Base-by-base conservation (phyloP, 1,140 invertebrate species). In the Saccostrea cuccullata region DNA sequence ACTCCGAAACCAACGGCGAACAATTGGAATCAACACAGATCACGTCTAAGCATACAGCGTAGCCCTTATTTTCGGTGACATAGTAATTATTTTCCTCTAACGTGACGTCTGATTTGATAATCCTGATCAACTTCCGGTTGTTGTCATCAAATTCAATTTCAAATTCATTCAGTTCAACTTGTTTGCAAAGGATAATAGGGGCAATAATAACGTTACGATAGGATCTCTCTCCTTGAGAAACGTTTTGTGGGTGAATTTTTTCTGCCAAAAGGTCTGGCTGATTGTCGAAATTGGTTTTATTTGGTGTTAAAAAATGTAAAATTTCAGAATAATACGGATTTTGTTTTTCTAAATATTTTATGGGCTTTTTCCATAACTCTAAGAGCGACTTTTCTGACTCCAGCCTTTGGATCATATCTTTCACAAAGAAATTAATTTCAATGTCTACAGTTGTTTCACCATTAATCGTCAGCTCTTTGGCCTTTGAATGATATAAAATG, bases 401-500 rank as follows among this genome's bases (percentile, higher is more conserved):
- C 36, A 30, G 9, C 70, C 70, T 77, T 17, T 13, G 26, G 9
- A 77, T 26, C 70, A 77, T 77, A 36, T 30, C 26, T 77, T 77
- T 26, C 11, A 77, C 70, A 77, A 77, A 77, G 70, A 77, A 77
- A 77, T 36, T 77, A 26, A 6, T 77, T 36, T 17, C 70, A 77
- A 77, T 17, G 26, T 77, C 30, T 36, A 77, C 36, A 15, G 15
- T 13, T 13, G 17, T 30, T 26, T 77, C 12, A 17, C 15, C 26
- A 77, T 77, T 36, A 15, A 36, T 30, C 23, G 30, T 30, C 9
- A 77, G 13, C 4, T 30, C 13, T 77, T 77, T 77, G 23, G 11
- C 26, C 30, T 30, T 77, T 13, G 23, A 30, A 77, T 30, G 70
- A 3, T 30, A 77, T 77, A 15, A 36, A 13, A 77, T 12, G 23